Percentiles rank a stretch among this genome's conserved stretches.
These are phyloP conservation scores for Gymnorhina tibicen DNA, from an alignment of 2,113 vertebrate species.

Conservation along the genomic window DNA sequence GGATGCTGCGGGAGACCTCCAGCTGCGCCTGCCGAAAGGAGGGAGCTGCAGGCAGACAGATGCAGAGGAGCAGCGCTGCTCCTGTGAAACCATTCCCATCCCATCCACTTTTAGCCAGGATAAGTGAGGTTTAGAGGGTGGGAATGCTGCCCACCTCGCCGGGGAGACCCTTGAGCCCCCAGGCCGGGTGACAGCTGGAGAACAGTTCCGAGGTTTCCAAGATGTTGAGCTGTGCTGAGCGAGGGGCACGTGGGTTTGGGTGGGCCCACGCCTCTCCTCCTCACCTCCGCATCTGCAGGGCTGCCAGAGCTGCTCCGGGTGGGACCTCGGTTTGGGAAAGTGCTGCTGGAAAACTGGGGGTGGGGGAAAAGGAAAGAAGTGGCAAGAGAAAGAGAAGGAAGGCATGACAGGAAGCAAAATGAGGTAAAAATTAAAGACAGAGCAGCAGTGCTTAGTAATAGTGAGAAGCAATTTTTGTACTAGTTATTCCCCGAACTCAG, in stretches of 20 bases:
- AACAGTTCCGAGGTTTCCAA: not conserved
- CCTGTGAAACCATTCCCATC: not conserved
- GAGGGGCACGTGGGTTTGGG: accelerated
- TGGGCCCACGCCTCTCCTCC: not conserved
- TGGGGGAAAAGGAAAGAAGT: not conserved
- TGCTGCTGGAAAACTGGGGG: accelerated
- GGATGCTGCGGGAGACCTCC: not conserved
- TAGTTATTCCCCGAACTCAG: not conserved
- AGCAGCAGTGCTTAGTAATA: not conserved
- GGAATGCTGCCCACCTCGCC: accelerated
- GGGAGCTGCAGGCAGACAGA: not conserved
- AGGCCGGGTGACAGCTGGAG: accelerated
- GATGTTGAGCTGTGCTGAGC: accelerated
- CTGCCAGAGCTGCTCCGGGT: not conserved
- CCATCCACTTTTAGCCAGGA: accelerated
- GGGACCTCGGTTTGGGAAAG: not conserved
- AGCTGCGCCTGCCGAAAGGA: accelerated
- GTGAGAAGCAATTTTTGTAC: not conserved
- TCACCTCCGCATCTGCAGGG: not conserved
- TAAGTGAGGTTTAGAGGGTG: not conserved
- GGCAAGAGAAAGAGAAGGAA: not conserved
- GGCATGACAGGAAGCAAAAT: not conserved
- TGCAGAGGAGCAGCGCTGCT: not conserved
- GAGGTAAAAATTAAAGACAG: not conserved
- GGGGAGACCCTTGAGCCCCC: not conserved